Evolutionary conservation across 1,140 invertebrate species (phyloP), one percentile per base, ranked within the genome.

Genomic region (Cyrtorhinus lividipennis): DNA sequence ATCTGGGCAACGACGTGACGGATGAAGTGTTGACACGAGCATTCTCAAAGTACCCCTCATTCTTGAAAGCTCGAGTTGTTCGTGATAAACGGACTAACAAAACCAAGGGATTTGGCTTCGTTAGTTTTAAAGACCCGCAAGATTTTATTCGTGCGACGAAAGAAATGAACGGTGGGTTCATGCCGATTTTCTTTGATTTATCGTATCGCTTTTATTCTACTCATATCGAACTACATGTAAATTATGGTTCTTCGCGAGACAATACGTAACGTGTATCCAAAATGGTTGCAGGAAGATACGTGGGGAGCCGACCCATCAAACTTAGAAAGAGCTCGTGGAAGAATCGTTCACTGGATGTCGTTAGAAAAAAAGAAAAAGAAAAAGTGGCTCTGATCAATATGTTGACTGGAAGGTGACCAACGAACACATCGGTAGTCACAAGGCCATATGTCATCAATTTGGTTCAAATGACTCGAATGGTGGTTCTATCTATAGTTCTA

Each of bases 131-230:
- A 72, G 94, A 99, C 75, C 94, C 96, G 0, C 85, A 88, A 44
- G 97, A 99, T 74, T 99, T 98, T 71, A 94, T 95, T 38, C 87
- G 89, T 71, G 97, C 97, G 10, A 98, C 98, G 87, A 92, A 96
- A 71, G 95, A 98, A 80, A 95, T 98, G 88, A 95, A 92, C 71
- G 89, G 86, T 87, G n/a, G n/a, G n/a, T n/a, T n/a, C n/a, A n/a
- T n/a, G n/a, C n/a, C n/a, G n/a, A n/a, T n/a, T n/a, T n/a, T n/a
- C n/a, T n/a, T n/a, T n/a, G n/a, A n/a, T n/a, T n/a, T n/a, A n/a
- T n/a, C n/a, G n/a, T n/a, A n/a, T n/a, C n/a, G n/a, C 8, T 62
- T 15, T 25, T 10, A 22, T 24, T 8, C 3, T 20, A 62, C 13
- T 24, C 3, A 61, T 61, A 38, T 20, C 13, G 24, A 58, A 58